These are phyloP conservation scores for Fragum whitleyi DNA, from an alignment of 2,888 invertebrate species.

Conservation along the genomic window DNA sequence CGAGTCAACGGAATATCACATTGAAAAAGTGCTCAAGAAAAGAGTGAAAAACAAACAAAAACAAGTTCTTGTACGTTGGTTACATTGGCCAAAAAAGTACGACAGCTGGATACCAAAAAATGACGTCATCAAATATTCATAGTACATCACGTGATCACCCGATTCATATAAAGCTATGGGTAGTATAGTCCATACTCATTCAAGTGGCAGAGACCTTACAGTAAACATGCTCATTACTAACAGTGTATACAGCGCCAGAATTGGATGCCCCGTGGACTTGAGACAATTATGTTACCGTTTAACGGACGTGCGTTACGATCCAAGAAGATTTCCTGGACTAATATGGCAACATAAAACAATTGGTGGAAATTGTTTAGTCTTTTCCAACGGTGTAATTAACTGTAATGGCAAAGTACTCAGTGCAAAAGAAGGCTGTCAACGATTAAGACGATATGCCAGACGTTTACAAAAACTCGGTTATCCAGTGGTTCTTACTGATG, in stretches of 20 bases:
- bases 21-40: constrained; percentile 50
- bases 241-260: constrained; percentile 32
- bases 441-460: constrained; percentile 36
- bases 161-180: background rate
- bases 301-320: constrained; percentile 20
- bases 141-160: background rate
- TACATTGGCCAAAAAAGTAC: constrained; percentile 63
- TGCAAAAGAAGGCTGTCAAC: constrained; percentile 16
- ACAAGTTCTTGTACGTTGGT: constrained; percentile 55
- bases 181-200: constrained; percentile 1
- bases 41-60: constrained; percentile 27
- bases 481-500: background rate
- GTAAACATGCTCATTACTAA: constrained; percentile 39
- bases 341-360: constrained; percentile 42
- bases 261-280: constrained; percentile 25
- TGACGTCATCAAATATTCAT: background rate
- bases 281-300: constrained; percentile 24
- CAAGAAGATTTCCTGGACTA: constrained; percentile 30
- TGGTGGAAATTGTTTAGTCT: constrained; percentile 44
- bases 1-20: constrained; percentile 33
- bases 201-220: background rate
- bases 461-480: constrained; percentile 24
- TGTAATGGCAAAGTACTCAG: constrained; percentile 33
- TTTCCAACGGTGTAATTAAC: constrained; percentile 36
- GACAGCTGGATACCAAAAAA: constrained; percentile 31